Evolutionary conservation across 2,113 vertebrate species (phyloP), one percentile per base, ranked within the genome.

Genomic region (Podarcis muralis): DNA sequence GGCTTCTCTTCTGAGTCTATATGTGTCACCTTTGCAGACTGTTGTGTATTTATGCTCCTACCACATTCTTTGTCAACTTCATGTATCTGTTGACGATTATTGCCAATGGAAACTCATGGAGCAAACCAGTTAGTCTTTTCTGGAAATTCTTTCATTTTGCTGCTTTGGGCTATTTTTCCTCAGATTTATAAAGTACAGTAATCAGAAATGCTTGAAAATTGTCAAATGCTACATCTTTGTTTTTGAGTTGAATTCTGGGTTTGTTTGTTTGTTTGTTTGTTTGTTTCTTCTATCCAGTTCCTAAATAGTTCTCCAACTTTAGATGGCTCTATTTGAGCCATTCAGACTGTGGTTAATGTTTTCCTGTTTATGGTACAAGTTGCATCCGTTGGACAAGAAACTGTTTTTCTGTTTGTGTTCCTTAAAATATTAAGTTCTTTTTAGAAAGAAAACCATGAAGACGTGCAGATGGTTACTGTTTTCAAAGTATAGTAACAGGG

Each of bases 351-450:
- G 90, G 76, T 0, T 69, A 72, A 84, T 68, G 65, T 53, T 81
- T 91, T 93, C 90, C 74, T 92, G 74, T 90, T 92, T 88, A 68
- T 85, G 18, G 62, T 83, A 35, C 16, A 5, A 1, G 25, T 68
- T 20, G 16, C 2, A 40, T 85, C 68, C 16, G 6, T 83, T 53
- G 27, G 78, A 30, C 15, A 3, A 27, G 13, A 59, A 20, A 3
- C 6, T 76, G 8, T 43, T 77, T 81, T 75, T 37, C 78, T 0
- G 0, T 30, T 25, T 25, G 53, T 32, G 32, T 4, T 3, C 35
- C 37, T 3, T 32, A 57, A 20, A 8, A 5, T 27, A 40, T 53
- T 7, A 2, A 43, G 43, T 13, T 23, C 43, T 40, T 23, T 4
- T 83, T 76, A 65, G 62, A 59, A 0, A 11, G 30, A 15, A 23